These are phyloP conservation scores for Nothura maculosa DNA, from an alignment of 2,797 vertebrate species.

Conservation along the genomic window DNA sequence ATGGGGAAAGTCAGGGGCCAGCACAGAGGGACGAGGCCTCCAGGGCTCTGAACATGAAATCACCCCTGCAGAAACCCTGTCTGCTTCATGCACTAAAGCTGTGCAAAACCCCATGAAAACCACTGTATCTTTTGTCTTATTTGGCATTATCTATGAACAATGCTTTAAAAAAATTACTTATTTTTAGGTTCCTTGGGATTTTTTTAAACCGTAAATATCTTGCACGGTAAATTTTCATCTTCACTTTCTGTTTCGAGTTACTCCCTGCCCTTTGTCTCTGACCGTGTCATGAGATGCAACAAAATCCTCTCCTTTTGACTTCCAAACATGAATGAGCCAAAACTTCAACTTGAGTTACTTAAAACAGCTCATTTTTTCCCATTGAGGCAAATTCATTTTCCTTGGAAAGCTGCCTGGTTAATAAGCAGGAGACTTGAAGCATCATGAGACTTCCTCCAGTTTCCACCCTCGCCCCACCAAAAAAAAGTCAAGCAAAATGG, in stretches of 20 bases:
- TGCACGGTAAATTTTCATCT: neutral
- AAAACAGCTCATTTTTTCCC: conserved; percentile 3
- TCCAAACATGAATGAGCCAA: neutral
- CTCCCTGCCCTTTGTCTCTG: neutral
- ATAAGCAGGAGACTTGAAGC: conserved; percentile 2
- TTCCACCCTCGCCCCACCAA: no score
- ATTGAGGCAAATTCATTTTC: conserved; percentile 6
- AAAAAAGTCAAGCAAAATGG: neutral
- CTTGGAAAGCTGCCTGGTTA: conserved; percentile 31
- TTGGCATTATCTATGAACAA: neutral
- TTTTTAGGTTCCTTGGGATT: no score
- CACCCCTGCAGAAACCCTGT: neutral
- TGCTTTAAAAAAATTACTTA: neutral
- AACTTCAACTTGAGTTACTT: neutral
- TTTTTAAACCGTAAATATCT: neutral
- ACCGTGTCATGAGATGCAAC: neutral
- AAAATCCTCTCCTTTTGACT: neutral
- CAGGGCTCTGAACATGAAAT: neutral
- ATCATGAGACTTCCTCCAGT: neutral
- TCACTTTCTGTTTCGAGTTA: neutral
- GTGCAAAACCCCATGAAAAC: neutral
- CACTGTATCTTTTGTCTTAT: neutral
- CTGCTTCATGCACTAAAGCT: neutral
- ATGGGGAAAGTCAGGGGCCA: no score
- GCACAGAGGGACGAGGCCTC: no score